A percentile compares a stretch with the other conserved stretches of the same genome.
Conservation (phyloP, 2,797 vertebrate genomes). For the Enteromius paludinosus region DNA sequence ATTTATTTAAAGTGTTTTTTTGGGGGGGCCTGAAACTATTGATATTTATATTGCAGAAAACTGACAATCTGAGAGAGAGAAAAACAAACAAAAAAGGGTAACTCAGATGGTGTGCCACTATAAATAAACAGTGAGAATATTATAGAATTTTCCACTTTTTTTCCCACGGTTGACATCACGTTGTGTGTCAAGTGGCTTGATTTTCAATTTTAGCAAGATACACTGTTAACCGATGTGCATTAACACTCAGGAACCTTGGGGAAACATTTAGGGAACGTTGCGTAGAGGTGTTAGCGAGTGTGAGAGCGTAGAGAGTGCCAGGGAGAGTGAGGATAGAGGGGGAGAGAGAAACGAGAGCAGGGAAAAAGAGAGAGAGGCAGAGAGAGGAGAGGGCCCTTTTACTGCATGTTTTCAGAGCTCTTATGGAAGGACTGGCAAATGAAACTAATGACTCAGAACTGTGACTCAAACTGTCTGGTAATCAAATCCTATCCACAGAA, state of each 20-base stretch:
- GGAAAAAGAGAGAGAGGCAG: constrained; percentile 16
- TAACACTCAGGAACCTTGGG: constrained; percentile 28
- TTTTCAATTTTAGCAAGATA: constrained; percentile 31
- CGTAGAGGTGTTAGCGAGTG: constrained; percentile 44
- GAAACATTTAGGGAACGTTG: constrained; percentile 39
- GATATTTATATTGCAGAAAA: background rate
- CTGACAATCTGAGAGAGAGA: background rate
- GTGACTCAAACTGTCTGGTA: constrained; percentile 78
- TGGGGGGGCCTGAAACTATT: background rate
- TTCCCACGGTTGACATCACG: background rate
- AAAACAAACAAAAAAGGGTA: background rate
- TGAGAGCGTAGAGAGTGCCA: constrained; percentile 1
- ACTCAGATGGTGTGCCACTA: background rate
- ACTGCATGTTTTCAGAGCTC: constrained; percentile 71
- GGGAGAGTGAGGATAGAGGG: constrained; percentile 8
- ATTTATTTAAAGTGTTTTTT: background rate
- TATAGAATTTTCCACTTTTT: background rate
- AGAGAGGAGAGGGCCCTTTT: constrained; percentile 52
- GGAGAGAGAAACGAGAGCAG: constrained; percentile 3
- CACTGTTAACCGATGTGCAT: constrained; percentile 40
- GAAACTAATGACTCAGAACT: constrained; percentile 82
- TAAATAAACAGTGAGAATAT: background rate
- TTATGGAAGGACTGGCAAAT: constrained; percentile 70
- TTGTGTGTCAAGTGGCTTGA: constrained; percentile 5
- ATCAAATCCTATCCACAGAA: constrained; percentile 66